phyloP scores from a whole-genome alignment of 2,888 invertebrate genomes.

The Stenurella melanura region DNA sequence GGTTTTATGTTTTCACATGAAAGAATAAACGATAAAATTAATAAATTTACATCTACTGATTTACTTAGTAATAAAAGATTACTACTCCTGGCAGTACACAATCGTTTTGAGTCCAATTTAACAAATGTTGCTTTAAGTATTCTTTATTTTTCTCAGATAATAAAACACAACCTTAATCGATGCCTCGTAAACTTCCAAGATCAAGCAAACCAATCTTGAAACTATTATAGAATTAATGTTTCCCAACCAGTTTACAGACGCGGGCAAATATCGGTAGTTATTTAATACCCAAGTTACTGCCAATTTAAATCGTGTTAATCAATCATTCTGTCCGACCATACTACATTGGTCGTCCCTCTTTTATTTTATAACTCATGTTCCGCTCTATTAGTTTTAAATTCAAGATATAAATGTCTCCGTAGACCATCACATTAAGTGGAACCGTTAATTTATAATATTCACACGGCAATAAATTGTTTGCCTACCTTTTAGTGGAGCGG shows the following conservation, averaged over 20 bases:
- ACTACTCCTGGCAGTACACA: not conserved
- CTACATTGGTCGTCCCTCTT: constrained; percentile 6
- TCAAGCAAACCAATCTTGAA: not conserved
- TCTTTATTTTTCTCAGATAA: not conserved
- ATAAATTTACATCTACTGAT: too few species aligned
- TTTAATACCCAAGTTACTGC: constrained; percentile 1
- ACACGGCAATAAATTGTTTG: not conserved
- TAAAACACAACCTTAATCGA: not conserved
- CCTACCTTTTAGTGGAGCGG: too few species aligned
- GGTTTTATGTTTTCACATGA: too few species aligned
- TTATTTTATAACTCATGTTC: constrained; percentile 1
- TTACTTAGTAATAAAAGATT: not conserved
- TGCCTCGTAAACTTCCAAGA: not conserved
- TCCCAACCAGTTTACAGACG: not conserved
- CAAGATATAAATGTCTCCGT: not conserved
- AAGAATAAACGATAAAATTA: too few species aligned
- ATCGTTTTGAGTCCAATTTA: not conserved
- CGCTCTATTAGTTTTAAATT: not conserved
- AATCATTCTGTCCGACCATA: not conserved
- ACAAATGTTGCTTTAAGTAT: not conserved
- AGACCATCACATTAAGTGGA: constrained; percentile 4
- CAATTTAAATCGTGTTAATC: constrained; percentile 1
- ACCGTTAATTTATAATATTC: constrained; percentile 7
- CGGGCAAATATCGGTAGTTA: constrained; percentile 3
- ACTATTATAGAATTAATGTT: not conserved